Evolutionary conservation across 2,797 vertebrate species (phyloP).

Genomic region (Clamator glandarius): DNA sequence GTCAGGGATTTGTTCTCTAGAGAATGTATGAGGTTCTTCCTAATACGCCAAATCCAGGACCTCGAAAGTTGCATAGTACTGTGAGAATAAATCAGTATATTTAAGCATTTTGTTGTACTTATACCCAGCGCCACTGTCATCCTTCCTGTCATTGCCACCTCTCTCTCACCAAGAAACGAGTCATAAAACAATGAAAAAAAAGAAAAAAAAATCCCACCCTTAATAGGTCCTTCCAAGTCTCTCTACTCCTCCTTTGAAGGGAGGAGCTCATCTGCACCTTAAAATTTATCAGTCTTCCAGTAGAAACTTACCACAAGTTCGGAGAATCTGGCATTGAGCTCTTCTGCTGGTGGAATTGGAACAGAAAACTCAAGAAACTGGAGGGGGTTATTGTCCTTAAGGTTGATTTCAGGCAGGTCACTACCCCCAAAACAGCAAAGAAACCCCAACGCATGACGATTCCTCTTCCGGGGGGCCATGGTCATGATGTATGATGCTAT

Average conservation of each 20-base stretch:
- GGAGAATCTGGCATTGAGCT: conserved; percentile 92
- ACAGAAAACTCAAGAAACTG: conserved; percentile 95
- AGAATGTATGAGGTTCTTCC: not conserved
- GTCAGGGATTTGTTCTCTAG: not conserved
- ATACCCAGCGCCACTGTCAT: not conserved
- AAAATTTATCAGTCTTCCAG: not conserved
- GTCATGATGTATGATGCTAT: conserved; percentile 83
- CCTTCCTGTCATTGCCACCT: not conserved
- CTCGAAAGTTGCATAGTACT: not conserved
- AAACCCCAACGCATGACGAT: conserved; percentile 91
- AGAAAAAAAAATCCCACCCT: not conserved
- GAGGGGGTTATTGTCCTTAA: conserved; percentile 92
- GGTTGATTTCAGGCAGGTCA: conserved; percentile 94
- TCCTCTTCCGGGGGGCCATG: conserved; percentile 97
- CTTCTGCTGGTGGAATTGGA: conserved; percentile 92
- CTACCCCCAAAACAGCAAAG: conserved; percentile 94
- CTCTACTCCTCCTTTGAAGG: not conserved
- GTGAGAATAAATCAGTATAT: not conserved
- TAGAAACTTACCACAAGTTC: conserved; percentile 94
- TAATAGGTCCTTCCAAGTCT: not conserved
- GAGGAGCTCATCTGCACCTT: not conserved
- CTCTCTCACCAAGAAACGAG: not conserved
- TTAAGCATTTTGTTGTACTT: not conserved
- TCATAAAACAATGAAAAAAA: not conserved
- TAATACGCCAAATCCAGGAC: not conserved